Percentiles rank a stretch among this genome's conserved stretches.
phyloP scores from a whole-genome alignment of 2,888 invertebrate genomes.

The Amphipoea oculea region DNA sequence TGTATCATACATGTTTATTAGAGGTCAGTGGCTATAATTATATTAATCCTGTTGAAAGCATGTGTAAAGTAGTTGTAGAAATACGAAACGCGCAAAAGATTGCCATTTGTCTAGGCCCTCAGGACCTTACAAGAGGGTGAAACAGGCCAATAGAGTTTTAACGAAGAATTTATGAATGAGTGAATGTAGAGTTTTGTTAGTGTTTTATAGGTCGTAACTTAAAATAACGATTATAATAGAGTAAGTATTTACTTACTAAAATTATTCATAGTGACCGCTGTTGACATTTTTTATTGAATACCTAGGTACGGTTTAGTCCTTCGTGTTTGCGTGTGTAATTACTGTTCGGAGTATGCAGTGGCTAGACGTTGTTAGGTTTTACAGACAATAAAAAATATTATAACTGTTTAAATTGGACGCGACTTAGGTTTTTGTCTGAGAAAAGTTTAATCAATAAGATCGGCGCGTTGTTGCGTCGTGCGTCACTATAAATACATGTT shows the following conservation, averaged over 20 bases:
- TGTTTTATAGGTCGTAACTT: conserved; percentile 26
- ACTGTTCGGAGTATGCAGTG: conserved; percentile 22
- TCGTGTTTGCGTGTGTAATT: conserved; percentile 47
- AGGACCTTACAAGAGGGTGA: background rate
- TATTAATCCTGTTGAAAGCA: background rate
- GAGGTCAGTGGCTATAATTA: too few species aligned
- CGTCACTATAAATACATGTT: background rate
- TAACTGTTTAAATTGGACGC: background rate
- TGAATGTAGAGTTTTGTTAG: conserved; percentile 30
- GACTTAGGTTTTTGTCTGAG: background rate
- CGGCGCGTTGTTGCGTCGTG: background rate
- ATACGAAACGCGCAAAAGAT: background rate
- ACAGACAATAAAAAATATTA: conserved; percentile 5
- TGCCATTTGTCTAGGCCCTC: background rate
- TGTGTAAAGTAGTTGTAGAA: background rate
- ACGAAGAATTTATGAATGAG: conserved; percentile 28
- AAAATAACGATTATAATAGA: conserved; percentile 19
- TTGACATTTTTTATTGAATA: conserved; percentile 46
- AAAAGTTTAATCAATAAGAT: background rate
- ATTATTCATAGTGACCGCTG: conserved; percentile 24
- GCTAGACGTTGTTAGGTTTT: conserved; percentile 27
- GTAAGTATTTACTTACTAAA: conserved; percentile 39
- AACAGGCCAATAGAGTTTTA: conserved; percentile 10
- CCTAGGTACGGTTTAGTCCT: conserved; percentile 23
- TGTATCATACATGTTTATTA: too few species aligned